Percentiles rank a stretch among this genome's conserved stretches.
Conservation (phyloP, 2,797 vertebrate species). For the Pipistrellus pipistrellus region DNA sequence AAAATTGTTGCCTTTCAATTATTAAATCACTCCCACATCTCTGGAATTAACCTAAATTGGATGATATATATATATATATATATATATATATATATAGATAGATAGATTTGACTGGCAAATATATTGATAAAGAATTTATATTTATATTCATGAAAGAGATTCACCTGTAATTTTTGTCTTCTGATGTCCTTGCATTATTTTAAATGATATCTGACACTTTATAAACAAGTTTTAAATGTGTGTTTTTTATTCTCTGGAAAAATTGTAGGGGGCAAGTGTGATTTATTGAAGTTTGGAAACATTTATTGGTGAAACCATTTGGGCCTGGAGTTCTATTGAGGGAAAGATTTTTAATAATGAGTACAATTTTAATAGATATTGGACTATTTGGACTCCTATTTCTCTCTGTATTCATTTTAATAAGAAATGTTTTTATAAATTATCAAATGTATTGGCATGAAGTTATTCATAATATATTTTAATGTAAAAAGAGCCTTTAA, state of each 20-base stretch:
- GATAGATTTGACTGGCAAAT: conserved; percentile 59
- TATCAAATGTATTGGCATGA: conserved; percentile 18
- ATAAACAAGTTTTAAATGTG: conserved; percentile 31
- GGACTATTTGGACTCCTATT: conserved; percentile 33
- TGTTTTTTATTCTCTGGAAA: conserved; percentile 7
- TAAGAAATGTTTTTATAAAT: conserved; percentile 54
- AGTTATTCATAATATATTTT: conserved; percentile 43
- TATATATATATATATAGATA: no score
- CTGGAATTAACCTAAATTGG: conserved; percentile 12
- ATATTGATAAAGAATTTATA: conserved; percentile 54
- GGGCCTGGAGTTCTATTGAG: not conserved
- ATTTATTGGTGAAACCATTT: not conserved
- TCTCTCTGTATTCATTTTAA: conserved; percentile 35
- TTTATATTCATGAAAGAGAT: conserved; percentile 30
- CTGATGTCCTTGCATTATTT: not conserved
- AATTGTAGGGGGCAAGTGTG: not conserved
- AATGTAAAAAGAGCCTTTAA: not conserved
- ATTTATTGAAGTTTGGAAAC: conserved; percentile 57
- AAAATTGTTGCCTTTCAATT: conserved; percentile 26
- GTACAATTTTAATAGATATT: conserved; percentile 34
- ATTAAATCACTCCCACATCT: conserved; percentile 1
- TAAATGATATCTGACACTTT: conserved; percentile 9
- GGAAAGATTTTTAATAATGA: conserved; percentile 38
- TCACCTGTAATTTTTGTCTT: conserved; percentile 14
- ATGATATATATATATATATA: not conserved